A percentile compares a stretch with the other conserved stretches of the same genome.
Conservation (phyloP, 1,140 invertebrate genomes). For the Gyrodactylus salaris region DNA sequence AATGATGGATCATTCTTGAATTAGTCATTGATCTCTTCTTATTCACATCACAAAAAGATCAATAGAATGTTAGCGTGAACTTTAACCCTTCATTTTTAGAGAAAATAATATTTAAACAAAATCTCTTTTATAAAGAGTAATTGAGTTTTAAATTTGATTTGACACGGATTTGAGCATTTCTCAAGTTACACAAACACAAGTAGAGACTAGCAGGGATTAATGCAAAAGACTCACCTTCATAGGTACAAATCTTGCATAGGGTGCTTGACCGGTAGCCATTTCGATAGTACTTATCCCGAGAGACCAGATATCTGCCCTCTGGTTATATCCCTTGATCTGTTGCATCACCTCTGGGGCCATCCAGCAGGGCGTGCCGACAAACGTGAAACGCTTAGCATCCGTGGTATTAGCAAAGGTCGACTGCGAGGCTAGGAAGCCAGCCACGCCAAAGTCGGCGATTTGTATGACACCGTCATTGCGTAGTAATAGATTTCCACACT, state of each 20-base stretch:
- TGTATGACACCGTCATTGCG: conserved; percentile 5
- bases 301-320: conserved; percentile 98
- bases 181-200: background rate
- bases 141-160: no score
- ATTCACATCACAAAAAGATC: no score
- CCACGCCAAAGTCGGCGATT: conserved; percentile 20
- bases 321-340: conserved; percentile 73
- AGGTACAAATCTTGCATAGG: conserved; percentile 89
- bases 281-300: conserved; percentile 95
- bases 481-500: conserved; percentile 6
- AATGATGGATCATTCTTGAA: no score
- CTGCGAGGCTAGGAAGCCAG: conserved; percentile 44
- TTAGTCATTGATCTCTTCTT: no score
- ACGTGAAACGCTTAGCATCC: conserved; percentile 73
- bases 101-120: no score
- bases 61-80: no score
- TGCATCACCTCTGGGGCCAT: conserved; percentile 75
- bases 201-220: background rate
- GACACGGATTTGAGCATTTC: no score
- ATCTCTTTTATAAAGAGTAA: no score
- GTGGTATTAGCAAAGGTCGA: conserved; percentile 33
- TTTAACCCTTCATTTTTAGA: no score
- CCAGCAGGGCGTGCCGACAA: conserved; percentile 90
- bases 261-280: conserved; percentile 83
- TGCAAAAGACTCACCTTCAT: conserved; percentile 40